These are phyloP conservation scores for Erpornis zantholeuca DNA, from an alignment of 2,113 vertebrate genomes.

Conservation along the genomic window DNA sequence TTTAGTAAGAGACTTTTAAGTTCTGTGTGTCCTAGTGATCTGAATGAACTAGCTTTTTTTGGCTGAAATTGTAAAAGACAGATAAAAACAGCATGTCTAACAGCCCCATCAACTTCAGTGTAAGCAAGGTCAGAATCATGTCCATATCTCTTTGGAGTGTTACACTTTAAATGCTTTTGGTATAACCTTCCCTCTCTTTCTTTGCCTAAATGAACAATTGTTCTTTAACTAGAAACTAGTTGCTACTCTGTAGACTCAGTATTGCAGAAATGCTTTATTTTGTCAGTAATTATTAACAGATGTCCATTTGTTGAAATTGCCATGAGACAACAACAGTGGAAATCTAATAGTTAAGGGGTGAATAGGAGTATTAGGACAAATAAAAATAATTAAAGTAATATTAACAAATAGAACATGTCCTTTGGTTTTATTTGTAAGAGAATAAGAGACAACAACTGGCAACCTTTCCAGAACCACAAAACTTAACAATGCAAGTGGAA, in stretches of 20 bases:
- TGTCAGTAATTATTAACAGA: background rate
- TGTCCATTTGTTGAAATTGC: background rate
- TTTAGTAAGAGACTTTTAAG: background rate
- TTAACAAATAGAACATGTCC: background rate
- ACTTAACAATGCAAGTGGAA: background rate
- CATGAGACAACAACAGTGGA: background rate
- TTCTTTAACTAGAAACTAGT: background rate
- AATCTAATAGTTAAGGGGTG: background rate
- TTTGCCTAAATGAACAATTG: background rate
- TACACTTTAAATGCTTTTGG: background rate
- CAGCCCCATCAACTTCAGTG: background rate
- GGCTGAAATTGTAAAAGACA: background rate
- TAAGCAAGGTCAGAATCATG: background rate
- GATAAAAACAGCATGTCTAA: background rate
- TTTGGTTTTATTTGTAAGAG: background rate
- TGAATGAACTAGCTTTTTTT: background rate
- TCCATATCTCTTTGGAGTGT: accelerated
- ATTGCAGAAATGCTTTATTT: background rate
- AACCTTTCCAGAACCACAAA: background rate
- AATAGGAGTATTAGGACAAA: background rate
- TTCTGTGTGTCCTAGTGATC: background rate
- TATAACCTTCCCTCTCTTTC: background rate
- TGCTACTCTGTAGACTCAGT: background rate
- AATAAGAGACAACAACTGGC: background rate
- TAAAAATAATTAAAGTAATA: background rate